Evolutionary conservation across 2,113 vertebrate species (phyloP), one percentile per base, ranked within the genome.

Genomic region (Sceloporus tristichus): DNA sequence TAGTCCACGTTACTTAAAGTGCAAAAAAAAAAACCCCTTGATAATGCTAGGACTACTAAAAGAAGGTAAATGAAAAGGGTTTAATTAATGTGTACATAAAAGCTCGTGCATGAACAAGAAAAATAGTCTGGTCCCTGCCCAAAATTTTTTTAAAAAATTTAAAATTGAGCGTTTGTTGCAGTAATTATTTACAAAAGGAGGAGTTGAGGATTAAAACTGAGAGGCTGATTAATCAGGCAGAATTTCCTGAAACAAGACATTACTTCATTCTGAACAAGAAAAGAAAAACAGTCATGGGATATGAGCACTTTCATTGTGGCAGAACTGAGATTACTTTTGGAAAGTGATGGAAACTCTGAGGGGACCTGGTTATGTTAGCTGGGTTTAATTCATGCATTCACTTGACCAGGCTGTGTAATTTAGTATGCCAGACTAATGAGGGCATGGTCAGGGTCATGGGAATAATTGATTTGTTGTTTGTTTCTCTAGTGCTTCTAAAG

Each of bases 221-320:
- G 76, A 66, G 80, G 92, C 40, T 89, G 85, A 90, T 89, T 89
- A 78, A 84, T 88, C 74, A 85, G 71, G 85, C 78, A 56, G 80
- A 83, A 90, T 66, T 94, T 94, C 90, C 85, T 94, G 19, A 54
- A 87, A 91, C 53, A 81, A 62, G 56, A 82, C 71, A 82, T 92
- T 80, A 88, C 79, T 78, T 86, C 53, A 65, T 89, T 91, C 89
- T 82, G 66, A 48, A 85, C 89, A 54, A 79, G 91, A 56, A 74
- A 66, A 27, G 42, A 38, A 74, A 87, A 85, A 38, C 2, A 62
- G 2, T 70, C 53, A 75, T 59, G 84, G 88, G 85, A 86, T 83
- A 9, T 34, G 34, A 89, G 56, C 86, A 34, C 0, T 77, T 34
- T 48, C 1, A 84, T 38, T 0, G 0, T 80, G 89, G 80, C 48